Percentiles rank a stretch among this genome's conserved stretches.
phyloP scores from a whole-genome alignment of 1,140 invertebrate species.

The Diorhabda sublineata region DNA sequence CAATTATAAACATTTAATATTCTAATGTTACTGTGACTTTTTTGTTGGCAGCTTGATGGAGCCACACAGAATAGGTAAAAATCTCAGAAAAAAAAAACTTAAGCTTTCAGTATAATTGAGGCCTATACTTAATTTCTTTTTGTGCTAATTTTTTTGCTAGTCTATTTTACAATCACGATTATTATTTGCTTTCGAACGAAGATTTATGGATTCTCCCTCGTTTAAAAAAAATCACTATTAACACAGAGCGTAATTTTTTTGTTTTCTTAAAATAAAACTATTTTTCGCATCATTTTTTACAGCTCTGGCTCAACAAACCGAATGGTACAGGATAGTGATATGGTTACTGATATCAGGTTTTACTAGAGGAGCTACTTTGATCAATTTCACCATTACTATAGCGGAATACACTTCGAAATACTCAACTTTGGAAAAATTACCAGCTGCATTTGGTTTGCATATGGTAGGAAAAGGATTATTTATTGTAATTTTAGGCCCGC shows the following conservation, averaged over 20 bases:
- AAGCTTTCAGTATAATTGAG: constrained; percentile 42
- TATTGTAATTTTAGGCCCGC: constrained; percentile 63
- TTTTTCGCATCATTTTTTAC: constrained; percentile 42
- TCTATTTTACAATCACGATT: not conserved
- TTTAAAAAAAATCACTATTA: no score
- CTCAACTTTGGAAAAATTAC: constrained; percentile 66
- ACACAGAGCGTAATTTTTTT: constrained; percentile 13
- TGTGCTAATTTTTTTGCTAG: constrained; percentile 13
- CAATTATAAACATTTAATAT: not conserved
- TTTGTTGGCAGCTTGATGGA: constrained; percentile 47
- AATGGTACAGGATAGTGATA: constrained; percentile 60
- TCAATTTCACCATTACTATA: constrained; percentile 70
- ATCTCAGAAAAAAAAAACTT: constrained; percentile 41
- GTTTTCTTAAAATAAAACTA: constrained; percentile 14
- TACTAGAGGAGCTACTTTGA: constrained; percentile 66
- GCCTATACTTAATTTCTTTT: constrained; percentile 34
- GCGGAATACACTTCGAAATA: constrained; percentile 57
- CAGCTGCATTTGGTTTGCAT: constrained; percentile 69
- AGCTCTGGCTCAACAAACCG: constrained; percentile 64
- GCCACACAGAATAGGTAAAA: constrained; percentile 43
- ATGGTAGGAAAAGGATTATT: constrained; percentile 72
- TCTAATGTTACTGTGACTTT: constrained; percentile 41
- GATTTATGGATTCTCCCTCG: not conserved
- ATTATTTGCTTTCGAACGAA: constrained; percentile 18
- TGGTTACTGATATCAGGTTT: constrained; percentile 68